These are phyloP conservation scores for Onychomys arenicola DNA, from an alignment of 2,797 vertebrate species.

Conservation along the genomic window DNA sequence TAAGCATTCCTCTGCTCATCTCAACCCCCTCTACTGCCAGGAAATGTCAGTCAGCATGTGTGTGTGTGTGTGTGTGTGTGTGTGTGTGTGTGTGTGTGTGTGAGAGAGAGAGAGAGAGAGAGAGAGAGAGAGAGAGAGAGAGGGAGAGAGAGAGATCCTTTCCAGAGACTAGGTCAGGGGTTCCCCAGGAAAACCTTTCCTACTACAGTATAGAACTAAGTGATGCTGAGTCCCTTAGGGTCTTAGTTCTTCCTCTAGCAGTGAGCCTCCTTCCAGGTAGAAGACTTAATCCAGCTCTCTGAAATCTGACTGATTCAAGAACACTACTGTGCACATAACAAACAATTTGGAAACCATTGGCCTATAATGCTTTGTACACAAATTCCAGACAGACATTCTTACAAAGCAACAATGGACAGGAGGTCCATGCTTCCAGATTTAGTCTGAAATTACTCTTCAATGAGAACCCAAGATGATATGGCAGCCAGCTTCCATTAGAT, in stretches of 20 bases:
- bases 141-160: not conserved
- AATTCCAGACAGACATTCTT: not conserved
- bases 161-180: not conserved
- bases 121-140: not conserved
- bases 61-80: no score
- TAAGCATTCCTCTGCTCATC: not conserved
- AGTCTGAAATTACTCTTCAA: not conserved
- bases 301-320: not conserved
- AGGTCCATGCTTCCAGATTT: not conserved
- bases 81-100: no score
- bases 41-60: not conserved
- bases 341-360: not conserved
- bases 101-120: not conserved
- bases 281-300: not conserved
- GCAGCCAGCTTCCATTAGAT: not conserved
- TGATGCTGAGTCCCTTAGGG: not conserved
- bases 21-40: not conserved
- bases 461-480: not conserved
- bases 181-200: not conserved
- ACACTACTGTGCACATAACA: not conserved
- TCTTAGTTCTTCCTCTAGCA: not conserved
- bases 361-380: not conserved
- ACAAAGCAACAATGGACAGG: no score
- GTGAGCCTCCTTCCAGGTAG: not conserved
- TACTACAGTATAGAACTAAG: not conserved